These are phyloP conservation scores for Aphelocoma coerulescens DNA, from an alignment of 2,113 vertebrate genomes.

Conservation along the genomic window DNA sequence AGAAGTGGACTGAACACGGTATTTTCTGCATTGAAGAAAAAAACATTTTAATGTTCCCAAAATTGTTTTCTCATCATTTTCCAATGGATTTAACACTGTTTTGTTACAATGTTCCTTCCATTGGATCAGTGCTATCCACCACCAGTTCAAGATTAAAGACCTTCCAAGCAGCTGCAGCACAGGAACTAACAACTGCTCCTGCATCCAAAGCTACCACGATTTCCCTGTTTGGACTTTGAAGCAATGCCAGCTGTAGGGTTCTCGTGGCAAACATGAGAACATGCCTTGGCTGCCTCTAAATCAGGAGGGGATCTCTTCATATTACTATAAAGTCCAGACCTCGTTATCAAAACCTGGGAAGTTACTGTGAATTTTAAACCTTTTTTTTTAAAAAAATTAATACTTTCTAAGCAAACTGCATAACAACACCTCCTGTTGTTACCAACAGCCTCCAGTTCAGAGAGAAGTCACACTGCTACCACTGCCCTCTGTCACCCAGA, in stretches of 20 bases:
- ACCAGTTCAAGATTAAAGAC: not conserved
- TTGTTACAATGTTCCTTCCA: not conserved
- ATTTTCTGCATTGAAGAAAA: not conserved
- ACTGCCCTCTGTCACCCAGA: not conserved
- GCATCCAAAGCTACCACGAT: not conserved
- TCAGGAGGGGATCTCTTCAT: not conserved
- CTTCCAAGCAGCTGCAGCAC: not conserved
- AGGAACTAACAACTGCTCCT: not conserved
- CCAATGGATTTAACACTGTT: not conserved
- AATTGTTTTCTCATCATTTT: not conserved
- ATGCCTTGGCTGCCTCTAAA: not conserved
- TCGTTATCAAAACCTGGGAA: not conserved
- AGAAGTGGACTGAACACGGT: not conserved
- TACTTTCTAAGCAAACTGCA: not conserved
- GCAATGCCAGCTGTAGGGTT: not conserved
- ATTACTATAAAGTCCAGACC: not conserved
- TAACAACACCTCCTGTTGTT: not conserved
- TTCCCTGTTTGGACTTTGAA: not conserved
- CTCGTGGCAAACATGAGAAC: not conserved
- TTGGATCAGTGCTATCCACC: not conserved
- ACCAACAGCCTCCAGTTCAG: not conserved
- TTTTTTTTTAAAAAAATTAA: not conserved
- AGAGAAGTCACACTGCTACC: not conserved
- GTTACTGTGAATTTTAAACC: not conserved
- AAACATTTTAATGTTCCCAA: not conserved